phyloP scores from a whole-genome alignment of 1,140 invertebrate species.

The Thaumatotibia leucotreta region DNA sequence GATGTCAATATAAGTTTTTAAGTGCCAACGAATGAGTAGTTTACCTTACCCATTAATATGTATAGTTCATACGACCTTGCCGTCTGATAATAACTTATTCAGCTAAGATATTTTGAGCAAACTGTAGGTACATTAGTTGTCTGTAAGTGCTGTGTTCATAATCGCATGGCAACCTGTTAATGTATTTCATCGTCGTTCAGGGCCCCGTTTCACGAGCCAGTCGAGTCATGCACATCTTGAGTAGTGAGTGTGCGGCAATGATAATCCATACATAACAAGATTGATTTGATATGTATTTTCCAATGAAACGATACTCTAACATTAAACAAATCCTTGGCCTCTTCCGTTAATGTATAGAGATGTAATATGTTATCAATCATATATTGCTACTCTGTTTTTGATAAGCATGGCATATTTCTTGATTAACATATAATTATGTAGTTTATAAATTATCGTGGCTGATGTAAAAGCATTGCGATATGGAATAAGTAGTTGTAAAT shows the following conservation, averaged over 20 bases:
- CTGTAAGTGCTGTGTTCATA: background rate
- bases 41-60: background rate
- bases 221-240: constrained; percentile 18
- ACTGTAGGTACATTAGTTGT: background rate
- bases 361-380: background rate
- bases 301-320: background rate
- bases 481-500: constrained; percentile 3
- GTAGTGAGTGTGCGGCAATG: constrained; percentile 21
- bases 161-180: too few relatives aligned
- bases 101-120: background rate
- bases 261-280: background rate
- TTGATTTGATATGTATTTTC: background rate
- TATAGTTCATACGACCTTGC: background rate
- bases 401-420: background rate
- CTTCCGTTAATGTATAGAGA: background rate
- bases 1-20: background rate
- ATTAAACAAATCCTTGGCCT: background rate
- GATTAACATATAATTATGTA: background rate
- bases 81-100: background rate
- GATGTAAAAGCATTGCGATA: background rate
- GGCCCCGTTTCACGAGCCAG: background rate
- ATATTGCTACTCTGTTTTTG: background rate
- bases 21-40: background rate
- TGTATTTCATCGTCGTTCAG: background rate
- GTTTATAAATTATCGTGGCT: background rate